These are phyloP conservation scores for Leptoteleia sp. DNA, from an alignment of 1,140 invertebrate genomes.

Conservation along the genomic window DNA sequence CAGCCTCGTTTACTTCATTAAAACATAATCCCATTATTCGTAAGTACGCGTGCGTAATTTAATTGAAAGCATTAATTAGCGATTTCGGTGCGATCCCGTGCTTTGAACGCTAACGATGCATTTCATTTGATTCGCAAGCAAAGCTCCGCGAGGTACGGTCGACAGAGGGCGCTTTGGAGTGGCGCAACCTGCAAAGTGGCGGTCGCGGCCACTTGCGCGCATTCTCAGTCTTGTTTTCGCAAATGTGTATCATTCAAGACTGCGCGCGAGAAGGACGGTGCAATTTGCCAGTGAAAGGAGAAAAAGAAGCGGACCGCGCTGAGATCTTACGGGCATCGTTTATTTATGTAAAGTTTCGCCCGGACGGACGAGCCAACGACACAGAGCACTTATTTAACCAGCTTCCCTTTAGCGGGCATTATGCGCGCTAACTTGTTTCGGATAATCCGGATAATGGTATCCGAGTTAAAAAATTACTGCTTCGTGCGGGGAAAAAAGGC, in stretches of 20 bases:
- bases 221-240: slow-evolving; percentile 35
- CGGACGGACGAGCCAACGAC: slow-evolving; percentile 13
- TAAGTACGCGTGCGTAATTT: slow-evolving; percentile 9
- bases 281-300: too few relatives aligned
- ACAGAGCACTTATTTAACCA: slow-evolving; percentile 49
- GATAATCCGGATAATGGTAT: slow-evolving; percentile 52
- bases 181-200: background rate
- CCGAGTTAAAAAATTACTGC: slow-evolving; percentile 29
- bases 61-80: slow-evolving; percentile 29
- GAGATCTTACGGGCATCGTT: slow-evolving; percentile 41
- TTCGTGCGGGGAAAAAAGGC: slow-evolving; percentile 25
- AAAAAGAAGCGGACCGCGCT: slow-evolving; percentile 26
- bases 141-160: slow-evolving; percentile 13
- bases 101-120: slow-evolving; percentile 6
- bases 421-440: slow-evolving; percentile 48
- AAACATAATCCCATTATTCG: slow-evolving; percentile 26
- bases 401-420: slow-evolving; percentile 35
- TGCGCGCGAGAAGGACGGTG: slow-evolving; percentile 14
- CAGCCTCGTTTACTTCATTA: slow-evolving; percentile 5
- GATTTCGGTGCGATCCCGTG: background rate
- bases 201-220: too few relatives aligned
- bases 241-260: slow-evolving; percentile 50
- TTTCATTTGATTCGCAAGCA: slow-evolving; percentile 21
- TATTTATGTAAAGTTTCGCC: slow-evolving; percentile 58
- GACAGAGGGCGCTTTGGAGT: slow-evolving; percentile 18